These are phyloP conservation scores for Creontiades dilutus DNA, from an alignment of 2,888 invertebrate species.

Conservation along the genomic window DNA sequence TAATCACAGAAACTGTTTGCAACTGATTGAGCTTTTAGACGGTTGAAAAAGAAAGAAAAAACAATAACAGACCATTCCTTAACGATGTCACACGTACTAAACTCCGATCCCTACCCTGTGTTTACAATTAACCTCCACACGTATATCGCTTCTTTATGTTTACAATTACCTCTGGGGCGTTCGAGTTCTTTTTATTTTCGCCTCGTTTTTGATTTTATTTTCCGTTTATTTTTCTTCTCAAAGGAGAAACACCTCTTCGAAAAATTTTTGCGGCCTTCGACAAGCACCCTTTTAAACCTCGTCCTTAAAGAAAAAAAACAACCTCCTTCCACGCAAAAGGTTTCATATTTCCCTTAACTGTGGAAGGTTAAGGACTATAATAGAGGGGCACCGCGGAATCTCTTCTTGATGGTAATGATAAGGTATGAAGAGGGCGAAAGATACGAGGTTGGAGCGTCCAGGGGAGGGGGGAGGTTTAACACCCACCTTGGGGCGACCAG, in stretches of 20 bases:
- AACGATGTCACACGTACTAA: conserved; percentile 40
- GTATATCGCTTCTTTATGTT: conserved; percentile 16
- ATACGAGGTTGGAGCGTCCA: neutral
- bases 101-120: conserved; percentile 22
- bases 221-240: neutral
- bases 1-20: neutral
- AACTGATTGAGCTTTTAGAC: neutral
- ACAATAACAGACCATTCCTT: conserved; percentile 19
- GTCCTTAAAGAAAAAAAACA: too few relatives aligned
- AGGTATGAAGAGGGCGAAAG: conserved; percentile 14
- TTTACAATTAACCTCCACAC: conserved; percentile 25
- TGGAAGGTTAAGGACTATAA: conserved; percentile 15
- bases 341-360: conserved; percentile 13
- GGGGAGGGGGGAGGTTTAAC: neutral
- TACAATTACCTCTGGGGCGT: neutral
- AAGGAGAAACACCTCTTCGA: neutral
- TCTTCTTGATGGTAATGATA: conserved; percentile 20
- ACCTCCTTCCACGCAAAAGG: neutral
- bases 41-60: neutral
- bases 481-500: conserved; percentile 8
- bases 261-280: neutral
- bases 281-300: neutral
- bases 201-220: neutral
- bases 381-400: conserved; percentile 7
- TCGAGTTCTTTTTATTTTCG: neutral